Evolutionary conservation across 2,888 invertebrate species (phyloP).

Genomic region (Ferdinandea cuprea): DNA sequence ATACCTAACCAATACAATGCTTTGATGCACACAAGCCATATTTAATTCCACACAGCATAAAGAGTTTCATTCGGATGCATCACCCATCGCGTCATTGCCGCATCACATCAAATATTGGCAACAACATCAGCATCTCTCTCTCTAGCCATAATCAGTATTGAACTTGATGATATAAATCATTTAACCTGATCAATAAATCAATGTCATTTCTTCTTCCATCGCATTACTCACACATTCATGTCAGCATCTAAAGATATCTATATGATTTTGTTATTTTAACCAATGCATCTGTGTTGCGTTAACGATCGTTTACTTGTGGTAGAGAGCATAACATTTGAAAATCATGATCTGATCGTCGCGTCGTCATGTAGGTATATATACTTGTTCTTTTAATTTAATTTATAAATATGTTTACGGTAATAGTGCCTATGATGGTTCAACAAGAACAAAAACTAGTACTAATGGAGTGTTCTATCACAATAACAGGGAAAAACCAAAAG

Average conservation of each 20-base stretch:
- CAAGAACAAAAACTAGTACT: no score
- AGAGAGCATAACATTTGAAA: conserved; percentile 39
- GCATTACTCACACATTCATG: background rate
- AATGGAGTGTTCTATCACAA: background rate
- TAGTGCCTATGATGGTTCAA: no score
- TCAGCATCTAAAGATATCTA: background rate
- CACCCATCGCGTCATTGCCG: conserved; percentile 30
- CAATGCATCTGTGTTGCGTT: no score
- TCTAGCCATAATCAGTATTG: conserved; percentile 63
- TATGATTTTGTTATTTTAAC: conserved; percentile 7
- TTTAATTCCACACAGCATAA: conserved; percentile 29
- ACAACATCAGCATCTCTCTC: conserved; percentile 26
- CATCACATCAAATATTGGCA: background rate
- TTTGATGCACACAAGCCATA: conserved; percentile 32
- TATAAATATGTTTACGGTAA: conserved; percentile 59
- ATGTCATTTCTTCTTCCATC: conserved; percentile 52
- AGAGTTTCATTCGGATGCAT: conserved; percentile 68
- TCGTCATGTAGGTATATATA: conserved; percentile 19
- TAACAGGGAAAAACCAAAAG: conserved; percentile 34
- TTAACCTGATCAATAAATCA: conserved; percentile 73
- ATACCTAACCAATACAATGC: no score
- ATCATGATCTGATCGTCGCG: conserved; percentile 53
- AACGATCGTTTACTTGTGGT: conserved; percentile 56
- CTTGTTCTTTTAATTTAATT: conserved; percentile 3
- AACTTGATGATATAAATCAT: conserved; percentile 73